Evolutionary conservation across 1,140 invertebrate species (phyloP).

Genomic region (Bombus pyrosoma): DNA sequence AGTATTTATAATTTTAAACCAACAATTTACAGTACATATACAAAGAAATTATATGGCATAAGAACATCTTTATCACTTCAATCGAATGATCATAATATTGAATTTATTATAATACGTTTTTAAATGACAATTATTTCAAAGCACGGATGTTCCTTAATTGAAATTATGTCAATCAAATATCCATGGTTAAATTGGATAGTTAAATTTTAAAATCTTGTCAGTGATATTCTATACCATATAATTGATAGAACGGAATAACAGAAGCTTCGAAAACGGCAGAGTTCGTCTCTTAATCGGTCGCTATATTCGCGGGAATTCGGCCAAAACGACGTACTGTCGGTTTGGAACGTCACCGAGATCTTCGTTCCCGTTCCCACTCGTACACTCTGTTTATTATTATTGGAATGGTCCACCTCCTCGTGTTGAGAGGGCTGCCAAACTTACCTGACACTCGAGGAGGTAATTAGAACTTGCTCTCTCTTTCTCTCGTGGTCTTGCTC

Average conservation of each 20-base stretch:
- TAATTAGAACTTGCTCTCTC: slow-evolving; percentile 64
- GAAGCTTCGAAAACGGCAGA: neutral
- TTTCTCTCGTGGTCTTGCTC: slow-evolving; percentile 6
- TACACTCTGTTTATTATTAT: slow-evolving; percentile 70
- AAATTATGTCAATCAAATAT: neutral
- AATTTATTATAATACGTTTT: neutral
- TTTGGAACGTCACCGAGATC: slow-evolving; percentile 57
- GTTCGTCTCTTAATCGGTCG: slow-evolving; percentile 31
- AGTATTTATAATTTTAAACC: neutral
- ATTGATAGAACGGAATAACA: neutral
- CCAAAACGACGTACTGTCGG: slow-evolving; percentile 39
- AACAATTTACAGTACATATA: too few species aligned
- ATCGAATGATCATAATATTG: too few species aligned
- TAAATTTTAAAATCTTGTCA: neutral
- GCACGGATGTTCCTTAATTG: neutral
- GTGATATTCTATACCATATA: neutral
- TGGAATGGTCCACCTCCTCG: slow-evolving; percentile 67
- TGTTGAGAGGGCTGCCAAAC: slow-evolving; percentile 68
- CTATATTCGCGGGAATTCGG: slow-evolving; percentile 45
- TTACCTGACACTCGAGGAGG: slow-evolving; percentile 66
- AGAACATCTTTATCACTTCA: too few species aligned
- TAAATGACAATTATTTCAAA: neutral
- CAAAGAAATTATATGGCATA: too few species aligned
- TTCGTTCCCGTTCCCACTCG: slow-evolving; percentile 49
- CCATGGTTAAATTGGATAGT: too few species aligned